Base-by-base conservation (phyloP, 2,888 invertebrate species). In the Agrilus mali region DNA sequence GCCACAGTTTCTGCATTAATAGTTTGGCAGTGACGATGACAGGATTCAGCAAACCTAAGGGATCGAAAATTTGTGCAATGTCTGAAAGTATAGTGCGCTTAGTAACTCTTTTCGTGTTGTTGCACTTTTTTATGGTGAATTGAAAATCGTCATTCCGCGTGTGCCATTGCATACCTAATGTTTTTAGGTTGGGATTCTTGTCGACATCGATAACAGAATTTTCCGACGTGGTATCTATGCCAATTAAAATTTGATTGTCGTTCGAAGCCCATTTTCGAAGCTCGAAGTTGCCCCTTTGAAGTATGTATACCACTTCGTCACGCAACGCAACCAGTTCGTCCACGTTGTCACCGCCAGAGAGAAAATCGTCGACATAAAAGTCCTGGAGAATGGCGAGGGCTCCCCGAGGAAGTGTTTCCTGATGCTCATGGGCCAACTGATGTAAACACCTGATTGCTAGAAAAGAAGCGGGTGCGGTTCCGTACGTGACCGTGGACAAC, bases 401-500 rank as follows among this genome's bases (percentile, higher is more conserved):
- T 7, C 49, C 52, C 13, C 35, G 6, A 8, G 47, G 46, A 33
- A 40, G 35, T 16, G 15, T 35, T 5, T 51, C 47, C 34, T 41
- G 41, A 13, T 40, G 42, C n/a, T 59, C 55, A 1, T 45, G 7
- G 1, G 57, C 56, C 20, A 59, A 38, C 44, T 57, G 53, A 34
- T 50, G 35, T 12, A 61, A 39, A n/a, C 48, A 51, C 36, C 57
- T 27, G 1, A 50, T 52, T 1, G 60, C 56, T 14, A 59, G 38
- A 49, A 47, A 62, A 10, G 59, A 53, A 5, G 56, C 55, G 5
- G 54, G 44, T 7, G 57, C 50, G 2, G 55, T 55, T 1, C 63
- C 60, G 37, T 64, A 63, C 2, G 59, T 63, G 5, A 63, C 51
- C 2, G 56, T 58, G 38, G 55, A 54, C 4, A 58, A 43, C 4